Conservation (phyloP, 2,113 vertebrate genomes). For the Pithys albifrons region DNA sequence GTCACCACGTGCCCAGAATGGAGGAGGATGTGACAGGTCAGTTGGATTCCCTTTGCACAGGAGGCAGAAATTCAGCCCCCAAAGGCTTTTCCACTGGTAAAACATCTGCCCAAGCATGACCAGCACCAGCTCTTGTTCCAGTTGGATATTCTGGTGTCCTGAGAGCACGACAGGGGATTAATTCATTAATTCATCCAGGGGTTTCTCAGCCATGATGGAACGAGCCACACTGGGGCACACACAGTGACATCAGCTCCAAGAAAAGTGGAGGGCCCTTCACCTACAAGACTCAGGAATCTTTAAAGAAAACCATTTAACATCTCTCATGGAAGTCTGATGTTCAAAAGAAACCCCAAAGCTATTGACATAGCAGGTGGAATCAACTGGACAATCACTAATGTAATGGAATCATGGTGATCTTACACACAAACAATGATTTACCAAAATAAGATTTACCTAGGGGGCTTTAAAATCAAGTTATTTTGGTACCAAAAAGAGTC, state of each 20-base stretch:
- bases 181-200: background rate
- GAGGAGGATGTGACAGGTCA: background rate
- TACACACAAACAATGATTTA: conserved; percentile 65
- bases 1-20: background rate
- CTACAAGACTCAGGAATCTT: conserved; percentile 11
- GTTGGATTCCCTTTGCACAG: background rate
- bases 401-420: conserved; percentile 65
- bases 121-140: conserved; percentile 13
- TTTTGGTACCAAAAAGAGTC: conserved; percentile 77
- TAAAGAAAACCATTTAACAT: conserved; percentile 56
- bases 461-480: conserved; percentile 75
- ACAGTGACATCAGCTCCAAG: background rate
- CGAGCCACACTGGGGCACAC: conserved; percentile 20
- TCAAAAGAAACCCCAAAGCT: conserved; percentile 27
- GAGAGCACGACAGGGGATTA: background rate
- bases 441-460: conserved; percentile 72
- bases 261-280: conserved; percentile 5
- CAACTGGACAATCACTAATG: conserved; percentile 73
- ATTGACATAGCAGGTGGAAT: conserved; percentile 62
- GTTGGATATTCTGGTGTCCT: background rate
- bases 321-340: background rate
- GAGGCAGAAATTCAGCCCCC: background rate
- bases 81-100: background rate
- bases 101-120: background rate
- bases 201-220: background rate